phyloP scores from a whole-genome alignment of 2,888 invertebrate species.

The Ramazzottius varieornatus region DNA sequence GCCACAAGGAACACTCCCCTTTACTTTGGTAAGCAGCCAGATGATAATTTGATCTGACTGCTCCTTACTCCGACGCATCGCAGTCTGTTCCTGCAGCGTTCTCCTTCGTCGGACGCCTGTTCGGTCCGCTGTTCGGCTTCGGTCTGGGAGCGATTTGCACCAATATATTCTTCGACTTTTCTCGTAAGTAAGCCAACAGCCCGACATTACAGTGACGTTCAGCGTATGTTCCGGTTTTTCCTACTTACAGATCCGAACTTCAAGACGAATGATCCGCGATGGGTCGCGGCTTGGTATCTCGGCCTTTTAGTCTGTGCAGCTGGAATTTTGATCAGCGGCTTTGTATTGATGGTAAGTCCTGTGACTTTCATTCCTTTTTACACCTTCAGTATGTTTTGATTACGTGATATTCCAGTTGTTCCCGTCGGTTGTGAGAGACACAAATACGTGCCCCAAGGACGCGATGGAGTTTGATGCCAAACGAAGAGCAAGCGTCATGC shows the following conservation, averaged over 20 bases:
- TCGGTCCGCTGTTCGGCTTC: conserved; percentile 12
- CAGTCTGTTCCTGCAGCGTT: background rate
- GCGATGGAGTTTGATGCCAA: background rate
- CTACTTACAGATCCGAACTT: conserved; percentile 10
- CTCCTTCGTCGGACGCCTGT: background rate
- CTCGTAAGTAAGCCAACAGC: conserved; percentile 1
- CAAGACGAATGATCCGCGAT: conserved; percentile 17
- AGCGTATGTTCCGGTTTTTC: too few species aligned
- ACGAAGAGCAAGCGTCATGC: background rate
- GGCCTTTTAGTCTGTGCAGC: conserved; percentile 17
- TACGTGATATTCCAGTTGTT: background rate
- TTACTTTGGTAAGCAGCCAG: background rate
- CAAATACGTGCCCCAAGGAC: background rate
- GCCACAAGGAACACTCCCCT: background rate
- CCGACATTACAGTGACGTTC: background rate
- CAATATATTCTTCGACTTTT: conserved; percentile 12
- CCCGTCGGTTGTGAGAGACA: background rate
- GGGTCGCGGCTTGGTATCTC: conserved; percentile 25
- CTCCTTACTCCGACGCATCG: too few species aligned
- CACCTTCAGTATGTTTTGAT: background rate
- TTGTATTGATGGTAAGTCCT: background rate
- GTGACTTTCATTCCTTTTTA: background rate
- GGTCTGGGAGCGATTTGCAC: conserved; percentile 12
- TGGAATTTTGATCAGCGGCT: background rate
- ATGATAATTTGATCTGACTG: background rate